Evolutionary conservation across 2,113 vertebrate species (phyloP).

Genomic region (Tychaedon coryphoeus): DNA sequence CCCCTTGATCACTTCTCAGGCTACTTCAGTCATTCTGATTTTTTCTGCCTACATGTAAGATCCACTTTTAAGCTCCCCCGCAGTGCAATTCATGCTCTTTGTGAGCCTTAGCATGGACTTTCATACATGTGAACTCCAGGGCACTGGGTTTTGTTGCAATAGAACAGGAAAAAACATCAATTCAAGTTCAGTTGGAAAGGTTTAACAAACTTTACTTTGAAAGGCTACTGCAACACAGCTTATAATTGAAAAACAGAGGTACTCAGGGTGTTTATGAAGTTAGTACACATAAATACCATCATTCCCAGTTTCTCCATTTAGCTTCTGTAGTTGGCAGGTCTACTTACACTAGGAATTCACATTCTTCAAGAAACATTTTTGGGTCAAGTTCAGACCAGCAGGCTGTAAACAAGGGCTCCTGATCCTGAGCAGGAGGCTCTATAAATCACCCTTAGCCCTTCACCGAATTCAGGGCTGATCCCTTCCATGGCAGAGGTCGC

Average conservation of each 20-base stretch:
- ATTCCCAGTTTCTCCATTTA: neutral
- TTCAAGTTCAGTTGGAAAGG: neutral
- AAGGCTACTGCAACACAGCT: neutral
- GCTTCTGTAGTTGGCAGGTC: neutral
- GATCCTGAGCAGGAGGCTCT: neutral
- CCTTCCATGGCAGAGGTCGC: neutral
- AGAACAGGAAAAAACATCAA: neutral
- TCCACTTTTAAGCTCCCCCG: neutral
- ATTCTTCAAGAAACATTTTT: neutral
- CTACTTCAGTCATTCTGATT: neutral
- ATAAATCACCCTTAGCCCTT: neutral
- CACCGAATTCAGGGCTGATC: neutral
- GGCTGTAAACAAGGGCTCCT: neutral
- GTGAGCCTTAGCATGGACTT: neutral
- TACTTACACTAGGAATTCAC: neutral
- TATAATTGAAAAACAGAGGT: neutral
- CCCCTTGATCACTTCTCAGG: neutral
- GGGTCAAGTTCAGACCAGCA: neutral
- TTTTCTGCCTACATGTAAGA: neutral
- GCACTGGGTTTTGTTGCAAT: neutral
- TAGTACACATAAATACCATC: neutral
- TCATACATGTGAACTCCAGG: neutral
- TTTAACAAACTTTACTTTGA: conserved; percentile 5
- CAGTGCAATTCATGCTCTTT: neutral
- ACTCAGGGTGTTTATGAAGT: neutral